phyloP scores from a whole-genome alignment of 2,888 invertebrate species.

The Pegoplata infirma region DNA sequence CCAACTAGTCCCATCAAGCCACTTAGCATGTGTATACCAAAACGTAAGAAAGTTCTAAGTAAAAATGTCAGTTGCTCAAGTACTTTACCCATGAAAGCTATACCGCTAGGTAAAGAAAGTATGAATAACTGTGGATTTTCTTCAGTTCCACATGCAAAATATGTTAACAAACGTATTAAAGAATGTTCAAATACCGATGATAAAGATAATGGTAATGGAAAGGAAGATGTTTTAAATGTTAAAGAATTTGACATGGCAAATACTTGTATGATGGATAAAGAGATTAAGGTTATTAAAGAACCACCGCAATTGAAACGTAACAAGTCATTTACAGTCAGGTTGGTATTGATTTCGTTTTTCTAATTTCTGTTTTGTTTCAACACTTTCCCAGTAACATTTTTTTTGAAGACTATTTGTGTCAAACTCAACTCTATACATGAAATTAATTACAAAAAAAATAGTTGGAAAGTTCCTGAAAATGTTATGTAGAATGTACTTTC shows the following conservation, averaged over 20 bases:
- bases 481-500: no score
- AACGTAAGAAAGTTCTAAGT: slow-evolving; percentile 57
- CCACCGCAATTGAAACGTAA: slow-evolving; percentile 64
- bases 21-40: slow-evolving; percentile 64
- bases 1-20: slow-evolving; percentile 64
- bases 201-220: slow-evolving; percentile 45
- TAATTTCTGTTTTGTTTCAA: slow-evolving; percentile 6
- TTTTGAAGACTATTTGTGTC: background rate
- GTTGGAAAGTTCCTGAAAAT: no score
- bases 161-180: slow-evolving; percentile 15
- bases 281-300: slow-evolving; percentile 67
- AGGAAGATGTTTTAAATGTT: slow-evolving; percentile 59
- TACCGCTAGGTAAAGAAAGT: slow-evolving; percentile 62
- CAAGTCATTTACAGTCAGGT: slow-evolving; percentile 70
- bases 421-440: background rate
- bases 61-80: slow-evolving; percentile 45
- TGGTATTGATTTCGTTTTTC: slow-evolving; percentile 65
- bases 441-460: no score
- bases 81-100: slow-evolving; percentile 64
- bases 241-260: slow-evolving; percentile 49
- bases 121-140: slow-evolving; percentile 59
- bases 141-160: slow-evolving; percentile 25
- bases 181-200: background rate
- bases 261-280: slow-evolving; percentile 2
- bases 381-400: background rate